Evolutionary conservation across 2,113 vertebrate genomes (phyloP).

Genomic region (Phocoena sinus): DNA sequence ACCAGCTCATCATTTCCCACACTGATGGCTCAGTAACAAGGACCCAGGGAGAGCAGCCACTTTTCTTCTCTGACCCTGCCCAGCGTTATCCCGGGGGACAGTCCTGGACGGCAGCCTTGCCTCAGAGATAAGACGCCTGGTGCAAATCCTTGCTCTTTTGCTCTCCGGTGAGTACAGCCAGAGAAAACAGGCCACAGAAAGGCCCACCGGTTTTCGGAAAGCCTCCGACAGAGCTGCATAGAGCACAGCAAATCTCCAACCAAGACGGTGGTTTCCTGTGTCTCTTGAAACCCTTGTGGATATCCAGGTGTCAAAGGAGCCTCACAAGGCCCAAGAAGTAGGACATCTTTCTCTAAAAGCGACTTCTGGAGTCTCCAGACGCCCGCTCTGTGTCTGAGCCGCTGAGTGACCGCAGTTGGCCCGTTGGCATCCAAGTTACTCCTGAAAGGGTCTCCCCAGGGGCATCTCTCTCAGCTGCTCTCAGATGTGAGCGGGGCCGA

Average conservation of each 20-base stretch:
- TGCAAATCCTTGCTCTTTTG: neutral
- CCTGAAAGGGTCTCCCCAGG: neutral
- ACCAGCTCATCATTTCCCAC: constrained; percentile 45
- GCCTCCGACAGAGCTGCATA: neutral
- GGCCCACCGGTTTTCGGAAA: neutral
- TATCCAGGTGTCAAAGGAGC: neutral
- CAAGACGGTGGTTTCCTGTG: neutral
- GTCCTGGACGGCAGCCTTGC: neutral
- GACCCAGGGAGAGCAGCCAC: constrained; percentile 19
- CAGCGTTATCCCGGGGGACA: neutral
- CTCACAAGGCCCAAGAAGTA: neutral
- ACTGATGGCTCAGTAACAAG: constrained; percentile 39
- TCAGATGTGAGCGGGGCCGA: neutral
- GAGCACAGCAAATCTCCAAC: neutral
- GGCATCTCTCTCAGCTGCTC: neutral
- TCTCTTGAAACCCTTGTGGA: neutral
- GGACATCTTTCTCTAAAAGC: neutral
- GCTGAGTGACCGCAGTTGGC: neutral
- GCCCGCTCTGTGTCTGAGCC: neutral
- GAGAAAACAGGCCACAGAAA: neutral
- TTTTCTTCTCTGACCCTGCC: constrained; percentile 26
- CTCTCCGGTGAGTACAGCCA: neutral
- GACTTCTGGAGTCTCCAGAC: neutral
- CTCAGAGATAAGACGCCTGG: neutral
- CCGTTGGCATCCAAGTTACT: neutral